These are phyloP conservation scores for Drosophila acutilabella DNA, from an alignment of 2,888 invertebrate genomes.

Conservation along the genomic window DNA sequence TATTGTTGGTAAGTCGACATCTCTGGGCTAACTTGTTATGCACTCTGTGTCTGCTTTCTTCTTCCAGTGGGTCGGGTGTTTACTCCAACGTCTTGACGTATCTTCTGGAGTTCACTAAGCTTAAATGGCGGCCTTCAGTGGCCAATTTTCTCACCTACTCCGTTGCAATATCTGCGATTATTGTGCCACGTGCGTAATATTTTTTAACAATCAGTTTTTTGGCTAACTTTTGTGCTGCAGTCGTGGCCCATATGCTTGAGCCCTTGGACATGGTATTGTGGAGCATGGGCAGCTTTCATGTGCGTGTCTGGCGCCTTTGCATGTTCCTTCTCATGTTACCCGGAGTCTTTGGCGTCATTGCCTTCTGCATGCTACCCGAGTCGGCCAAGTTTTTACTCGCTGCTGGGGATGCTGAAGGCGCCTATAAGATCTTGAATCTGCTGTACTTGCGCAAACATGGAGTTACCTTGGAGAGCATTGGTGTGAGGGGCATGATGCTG, in stretches of 20 bases:
- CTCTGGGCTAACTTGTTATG: not conserved
- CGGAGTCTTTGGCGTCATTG: not conserved
- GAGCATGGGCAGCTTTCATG: not conserved
- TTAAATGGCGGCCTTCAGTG: constrained; percentile 32
- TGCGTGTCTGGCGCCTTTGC: constrained; percentile 40
- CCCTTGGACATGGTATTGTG: constrained; percentile 2
- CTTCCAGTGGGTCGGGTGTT: constrained; percentile 32
- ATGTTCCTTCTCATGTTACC: constrained; percentile 22
- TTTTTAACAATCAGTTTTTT: no score
- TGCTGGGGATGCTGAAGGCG: not conserved
- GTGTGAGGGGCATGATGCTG: constrained; percentile 24
- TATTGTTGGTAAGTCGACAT: constrained; percentile 33
- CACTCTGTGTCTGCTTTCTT: not conserved
- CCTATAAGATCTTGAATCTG: constrained; percentile 34
- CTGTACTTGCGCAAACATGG: constrained; percentile 37
- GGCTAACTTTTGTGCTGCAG: not conserved
- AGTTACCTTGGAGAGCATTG: constrained; percentile 25
- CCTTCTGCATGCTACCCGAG: constrained; percentile 37
- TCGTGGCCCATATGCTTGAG: constrained; percentile 1
- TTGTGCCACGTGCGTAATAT: constrained; percentile 38
- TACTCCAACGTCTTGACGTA: constrained; percentile 29
- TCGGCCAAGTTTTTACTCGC: constrained; percentile 47
- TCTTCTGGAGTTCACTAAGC: constrained; percentile 37
- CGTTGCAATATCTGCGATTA: constrained; percentile 10
- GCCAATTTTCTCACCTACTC: constrained; percentile 29